These are phyloP conservation scores for Bubalus kerabau DNA, from an alignment of 2,113 vertebrate genomes.

Conservation along the genomic window DNA sequence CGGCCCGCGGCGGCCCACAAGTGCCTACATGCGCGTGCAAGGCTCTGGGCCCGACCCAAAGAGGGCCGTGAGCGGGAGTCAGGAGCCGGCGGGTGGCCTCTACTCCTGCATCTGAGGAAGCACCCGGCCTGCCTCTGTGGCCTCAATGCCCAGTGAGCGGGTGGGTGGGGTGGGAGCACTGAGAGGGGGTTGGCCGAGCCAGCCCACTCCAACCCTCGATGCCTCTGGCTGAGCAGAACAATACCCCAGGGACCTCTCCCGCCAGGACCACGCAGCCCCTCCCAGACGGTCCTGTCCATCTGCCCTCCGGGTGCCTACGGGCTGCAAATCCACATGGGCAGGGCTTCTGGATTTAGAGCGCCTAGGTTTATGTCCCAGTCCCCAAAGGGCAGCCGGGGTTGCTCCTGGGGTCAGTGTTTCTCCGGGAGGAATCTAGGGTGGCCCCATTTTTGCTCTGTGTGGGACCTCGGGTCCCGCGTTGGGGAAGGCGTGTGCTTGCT, in stretches of 20 bases:
- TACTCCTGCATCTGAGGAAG: background rate
- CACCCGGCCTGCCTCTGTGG: background rate
- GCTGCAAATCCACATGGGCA: background rate
- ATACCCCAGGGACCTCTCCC: background rate
- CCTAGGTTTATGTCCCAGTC: background rate
- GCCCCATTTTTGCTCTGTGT: background rate
- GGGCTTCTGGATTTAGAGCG: background rate
- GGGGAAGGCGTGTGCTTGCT: accelerated
- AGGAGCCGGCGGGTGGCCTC: background rate
- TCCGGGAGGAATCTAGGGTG: no score
- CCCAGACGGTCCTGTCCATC: accelerated
- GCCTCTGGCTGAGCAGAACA: accelerated
- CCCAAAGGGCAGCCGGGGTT: background rate
- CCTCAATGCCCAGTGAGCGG: accelerated
- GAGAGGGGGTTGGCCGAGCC: accelerated
- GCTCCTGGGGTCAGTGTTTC: background rate
- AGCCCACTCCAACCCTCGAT: accelerated
- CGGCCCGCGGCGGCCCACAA: conserved; percentile 80
- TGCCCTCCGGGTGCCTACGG: accelerated
- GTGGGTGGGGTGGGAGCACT: background rate
- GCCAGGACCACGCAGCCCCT: background rate
- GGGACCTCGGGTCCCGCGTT: background rate
- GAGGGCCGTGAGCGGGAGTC: conserved; percentile 29
- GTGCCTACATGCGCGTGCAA: conserved; percentile 81
- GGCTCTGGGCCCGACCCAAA: conserved; percentile 78